A percentile compares a stretch with the other conserved stretches of the same genome.
Evolutionary conservation across 1,140 invertebrate genomes (phyloP).

Genomic region (Ladona fulva): DNA sequence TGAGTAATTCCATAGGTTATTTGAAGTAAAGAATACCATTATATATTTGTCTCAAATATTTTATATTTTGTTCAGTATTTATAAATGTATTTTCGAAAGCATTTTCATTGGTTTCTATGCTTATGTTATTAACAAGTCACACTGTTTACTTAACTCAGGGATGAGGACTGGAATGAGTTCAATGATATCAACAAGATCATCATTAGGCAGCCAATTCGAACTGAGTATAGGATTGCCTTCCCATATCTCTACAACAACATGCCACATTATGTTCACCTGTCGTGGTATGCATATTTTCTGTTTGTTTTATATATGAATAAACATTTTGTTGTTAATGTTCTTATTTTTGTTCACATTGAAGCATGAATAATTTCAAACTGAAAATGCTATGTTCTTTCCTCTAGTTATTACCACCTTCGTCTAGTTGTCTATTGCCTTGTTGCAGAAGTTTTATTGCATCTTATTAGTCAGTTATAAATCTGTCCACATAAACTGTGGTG

Average conservation of each 20-base stretch:
- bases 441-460: too few relatives aligned
- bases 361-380: too few relatives aligned
- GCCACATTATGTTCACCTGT: constrained; percentile 90
- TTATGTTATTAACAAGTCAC: constrained; percentile 19
- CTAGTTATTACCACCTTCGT: too few relatives aligned
- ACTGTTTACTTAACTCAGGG: constrained; percentile 50
- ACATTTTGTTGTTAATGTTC: background rate
- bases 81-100: background rate
- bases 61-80: background rate
- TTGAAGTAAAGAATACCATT: too few relatives aligned
- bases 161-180: constrained; percentile 99
- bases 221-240: constrained; percentile 98
- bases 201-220: constrained; percentile 94
- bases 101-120: background rate
- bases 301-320: background rate
- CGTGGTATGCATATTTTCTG: constrained; percentile 55
- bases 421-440: too few relatives aligned
- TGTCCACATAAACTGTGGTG: constrained; percentile 13
- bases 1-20: constrained; percentile 36
- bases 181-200: constrained; percentile 99
- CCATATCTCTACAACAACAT: constrained; percentile 99
- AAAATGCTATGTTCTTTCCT: too few relatives aligned
- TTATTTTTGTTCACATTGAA: too few relatives aligned
- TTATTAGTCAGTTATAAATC: too few relatives aligned
- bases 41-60: background rate